Conservation (phyloP, 2,888 invertebrate genomes). For the Netelia inedita region DNA sequence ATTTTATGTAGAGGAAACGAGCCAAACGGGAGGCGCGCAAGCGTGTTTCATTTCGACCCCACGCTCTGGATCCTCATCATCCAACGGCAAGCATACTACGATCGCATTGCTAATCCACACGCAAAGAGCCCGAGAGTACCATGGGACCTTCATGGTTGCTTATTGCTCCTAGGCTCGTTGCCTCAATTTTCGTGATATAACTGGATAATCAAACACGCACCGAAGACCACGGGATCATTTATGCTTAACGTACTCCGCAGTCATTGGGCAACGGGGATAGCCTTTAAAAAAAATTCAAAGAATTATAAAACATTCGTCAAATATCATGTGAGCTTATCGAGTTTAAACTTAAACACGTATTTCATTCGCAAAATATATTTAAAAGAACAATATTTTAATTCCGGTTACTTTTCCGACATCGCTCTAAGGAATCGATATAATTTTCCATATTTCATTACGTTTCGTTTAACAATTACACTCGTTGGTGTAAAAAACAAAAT, state of each 20-base stretch:
- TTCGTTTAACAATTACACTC: no score
- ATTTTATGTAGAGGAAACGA: slow-evolving; percentile 60
- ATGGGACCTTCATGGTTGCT: slow-evolving; percentile 46
- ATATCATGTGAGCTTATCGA: no score
- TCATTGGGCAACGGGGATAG: background rate
- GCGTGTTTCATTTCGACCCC: slow-evolving; percentile 54
- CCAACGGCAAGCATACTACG: slow-evolving; percentile 21
- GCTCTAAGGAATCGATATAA: no score
- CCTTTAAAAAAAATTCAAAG: background rate
- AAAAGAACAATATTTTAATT: no score
- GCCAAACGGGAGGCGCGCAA: slow-evolving; percentile 50
- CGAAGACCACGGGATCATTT: slow-evolving; percentile 40
- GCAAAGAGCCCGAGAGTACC: background rate
- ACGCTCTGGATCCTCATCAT: slow-evolving; percentile 47
- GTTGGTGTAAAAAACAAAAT: no score
- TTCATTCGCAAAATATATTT: no score
- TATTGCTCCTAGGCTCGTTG: slow-evolving; percentile 27
- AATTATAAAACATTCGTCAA: no score
- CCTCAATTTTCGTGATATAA: slow-evolving; percentile 60
- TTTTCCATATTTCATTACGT: no score
- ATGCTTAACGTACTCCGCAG: background rate
- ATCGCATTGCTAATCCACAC: slow-evolving; percentile 38
- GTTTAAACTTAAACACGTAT: no score
- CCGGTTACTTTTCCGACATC: no score
- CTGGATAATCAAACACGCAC: slow-evolving; percentile 52